A percentile compares a stretch with the other conserved stretches of the same genome.
Evolutionary conservation across 2,888 invertebrate genomes (phyloP).

Genomic region (Papilio demoleus): DNA sequence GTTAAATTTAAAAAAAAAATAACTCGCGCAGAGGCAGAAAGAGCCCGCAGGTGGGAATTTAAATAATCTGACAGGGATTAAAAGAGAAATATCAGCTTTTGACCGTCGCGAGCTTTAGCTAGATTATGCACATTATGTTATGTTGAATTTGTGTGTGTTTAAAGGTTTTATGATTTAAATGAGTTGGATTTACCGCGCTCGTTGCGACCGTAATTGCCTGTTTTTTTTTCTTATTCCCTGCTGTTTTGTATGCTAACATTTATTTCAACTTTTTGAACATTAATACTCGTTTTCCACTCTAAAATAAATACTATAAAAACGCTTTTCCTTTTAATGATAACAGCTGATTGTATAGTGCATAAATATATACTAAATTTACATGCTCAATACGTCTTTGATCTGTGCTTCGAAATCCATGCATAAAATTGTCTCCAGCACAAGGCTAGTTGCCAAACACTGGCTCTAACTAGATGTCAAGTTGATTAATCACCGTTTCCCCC

Average conservation of each 20-base stretch:
- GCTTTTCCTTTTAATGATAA: too few species aligned
- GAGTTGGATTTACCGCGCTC: conserved; percentile 53
- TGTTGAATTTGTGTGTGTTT: conserved; percentile 64
- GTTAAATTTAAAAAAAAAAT: conserved; percentile 76
- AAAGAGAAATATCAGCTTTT: conserved; percentile 83
- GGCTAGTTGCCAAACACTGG: conserved; percentile 61
- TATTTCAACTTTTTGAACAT: conserved; percentile 16
- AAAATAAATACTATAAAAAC: too few species aligned
- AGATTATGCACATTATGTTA: conserved; percentile 74
- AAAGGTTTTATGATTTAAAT: conserved; percentile 71
- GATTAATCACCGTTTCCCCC: conserved; percentile 80
- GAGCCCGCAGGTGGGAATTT: conserved; percentile 81
- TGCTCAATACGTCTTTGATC: conserved; percentile 50
- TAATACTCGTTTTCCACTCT: too few species aligned
- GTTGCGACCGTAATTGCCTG: conserved; percentile 46
- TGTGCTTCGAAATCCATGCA: conserved; percentile 72
- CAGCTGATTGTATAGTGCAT: too few species aligned
- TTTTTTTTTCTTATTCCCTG: conserved; percentile 32
- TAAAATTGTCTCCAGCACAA: conserved; percentile 69
- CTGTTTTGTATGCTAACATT: not conserved
- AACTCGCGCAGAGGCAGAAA: conserved; percentile 63
- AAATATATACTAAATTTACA: conserved; percentile 3
- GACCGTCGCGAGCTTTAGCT: conserved; percentile 70
- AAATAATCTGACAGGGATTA: conserved; percentile 84
- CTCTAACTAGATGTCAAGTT: conserved; percentile 75